Percentiles rank a stretch among this genome's conserved stretches.
phyloP scores from a whole-genome alignment of 2,797 vertebrate species.

The Pantherophis alleghaniensis region DNA sequence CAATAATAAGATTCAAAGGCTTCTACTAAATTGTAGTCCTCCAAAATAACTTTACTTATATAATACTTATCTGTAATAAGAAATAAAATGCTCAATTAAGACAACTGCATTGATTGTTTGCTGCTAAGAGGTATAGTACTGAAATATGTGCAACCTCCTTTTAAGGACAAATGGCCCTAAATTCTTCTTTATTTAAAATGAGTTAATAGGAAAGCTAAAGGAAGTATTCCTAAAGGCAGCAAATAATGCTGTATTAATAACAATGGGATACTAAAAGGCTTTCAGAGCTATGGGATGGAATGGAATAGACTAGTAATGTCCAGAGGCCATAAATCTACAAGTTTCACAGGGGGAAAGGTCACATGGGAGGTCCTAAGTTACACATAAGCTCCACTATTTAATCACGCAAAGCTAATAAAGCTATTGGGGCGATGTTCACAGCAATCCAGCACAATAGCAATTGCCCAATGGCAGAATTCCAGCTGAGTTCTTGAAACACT shows the following conservation, averaged over 20 bases:
- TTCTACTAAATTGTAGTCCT: conserved; percentile 65
- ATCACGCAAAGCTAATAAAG: not conserved
- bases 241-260: not conserved
- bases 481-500: not conserved
- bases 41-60: conserved; percentile 66
- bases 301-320: not conserved
- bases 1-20: conserved; percentile 63
- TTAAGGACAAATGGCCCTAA: not conserved
- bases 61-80: conserved; percentile 60
- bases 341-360: not conserved
- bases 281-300: not conserved
- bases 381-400: not conserved
- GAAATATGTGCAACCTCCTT: not conserved
- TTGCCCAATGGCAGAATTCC: not conserved
- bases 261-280: not conserved
- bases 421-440: not conserved
- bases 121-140: not conserved
- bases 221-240: not conserved
- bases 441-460: not conserved
- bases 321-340: not conserved
- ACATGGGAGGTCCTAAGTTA: not conserved
- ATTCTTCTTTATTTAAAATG: not conserved
- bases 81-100: conserved; percentile 1
- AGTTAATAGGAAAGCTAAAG: not conserved
- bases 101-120: not conserved